Base-by-base conservation (phyloP, 2,888 invertebrate genomes). In the Luperina nickerlii region DNA sequence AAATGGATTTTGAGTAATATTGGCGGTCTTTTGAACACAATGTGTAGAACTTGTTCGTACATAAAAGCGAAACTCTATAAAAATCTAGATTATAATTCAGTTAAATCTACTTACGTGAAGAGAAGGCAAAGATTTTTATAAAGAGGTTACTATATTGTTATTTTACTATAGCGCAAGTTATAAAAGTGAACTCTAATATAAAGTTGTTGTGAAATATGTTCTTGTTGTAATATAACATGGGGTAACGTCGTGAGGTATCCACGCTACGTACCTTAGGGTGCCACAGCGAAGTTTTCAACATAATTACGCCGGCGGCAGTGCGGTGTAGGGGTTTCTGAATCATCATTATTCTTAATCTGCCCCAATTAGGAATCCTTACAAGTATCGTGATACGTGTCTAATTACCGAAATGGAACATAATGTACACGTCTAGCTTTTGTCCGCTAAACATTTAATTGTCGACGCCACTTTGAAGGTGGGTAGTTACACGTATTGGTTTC, bases 291-390 rank as follows among this genome's bases (percentile, higher is more conserved):
- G 85, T 87, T 80, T 81, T 63, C 68, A 76, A 88, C 87, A 86
- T 86, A 79, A 86, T 69, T 82, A 77, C 76, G 69, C 78, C 69
- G 72, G 51, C 71, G 80, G 76, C 78, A 77, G 63, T 32, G 76
- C 71, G 72, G 68, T 71, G 74, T 69, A 71, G 65, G 77, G 84
- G 75, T 79, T 84, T 84, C 85, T 84, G 75, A 84, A 84, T 88
- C 89, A 87, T 87, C 88, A 87, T 91, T 90, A 90, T 89, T 87
- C 84, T 82, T 90, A 92, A 91, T 91, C 89, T 88, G 62, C 70
- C 81, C 85, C 88, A 90, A 90, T 92, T 91, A 91, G 89, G 90
- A 92, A 91, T 83, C 91, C 92, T 84, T 92, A 91, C 83, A 81
- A 88, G 81, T 88, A 88, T 85, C 83, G 76, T 87, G 84, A 87